A percentile compares a stretch with the other conserved stretches of the same genome.
These are phyloP conservation scores for Malurus splendens DNA, from an alignment of 2,797 vertebrate genomes.

Conservation along the genomic window DNA sequence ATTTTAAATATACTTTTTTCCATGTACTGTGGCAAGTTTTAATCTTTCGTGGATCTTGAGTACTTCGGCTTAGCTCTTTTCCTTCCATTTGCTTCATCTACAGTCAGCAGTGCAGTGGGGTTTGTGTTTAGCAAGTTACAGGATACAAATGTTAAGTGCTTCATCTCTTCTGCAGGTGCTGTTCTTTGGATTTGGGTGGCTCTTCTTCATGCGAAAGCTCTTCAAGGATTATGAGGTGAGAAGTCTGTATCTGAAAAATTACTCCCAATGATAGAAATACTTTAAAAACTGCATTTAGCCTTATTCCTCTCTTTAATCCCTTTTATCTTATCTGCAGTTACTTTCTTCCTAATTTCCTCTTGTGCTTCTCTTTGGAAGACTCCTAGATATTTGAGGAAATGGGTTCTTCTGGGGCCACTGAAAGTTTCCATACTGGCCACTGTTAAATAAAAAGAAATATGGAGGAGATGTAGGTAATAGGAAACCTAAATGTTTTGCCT, in stretches of 20 bases:
- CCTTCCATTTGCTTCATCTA: background rate
- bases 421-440: background rate
- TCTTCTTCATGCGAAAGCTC: conserved; percentile 94
- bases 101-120: background rate
- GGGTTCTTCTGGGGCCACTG: background rate
- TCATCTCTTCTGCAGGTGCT: conserved; percentile 77
- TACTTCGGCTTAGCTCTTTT: background rate
- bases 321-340: background rate
- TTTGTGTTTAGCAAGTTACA: background rate
- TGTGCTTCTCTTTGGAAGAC: background rate
- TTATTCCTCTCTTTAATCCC: background rate
- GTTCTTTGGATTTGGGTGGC: conserved; percentile 98
- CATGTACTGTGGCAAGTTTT: rapidly evolving
- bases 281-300: background rate
- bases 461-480: background rate
- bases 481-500: background rate
- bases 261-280: background rate
- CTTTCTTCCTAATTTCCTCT: background rate
- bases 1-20: background rate
- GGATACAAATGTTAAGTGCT: background rate
- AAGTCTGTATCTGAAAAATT: background rate
- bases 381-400: background rate
- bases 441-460: background rate
- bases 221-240: conserved; percentile 98
- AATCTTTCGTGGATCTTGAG: background rate